phyloP scores from a whole-genome alignment of 2,113 vertebrate genomes.

The Axis porcinus region DNA sequence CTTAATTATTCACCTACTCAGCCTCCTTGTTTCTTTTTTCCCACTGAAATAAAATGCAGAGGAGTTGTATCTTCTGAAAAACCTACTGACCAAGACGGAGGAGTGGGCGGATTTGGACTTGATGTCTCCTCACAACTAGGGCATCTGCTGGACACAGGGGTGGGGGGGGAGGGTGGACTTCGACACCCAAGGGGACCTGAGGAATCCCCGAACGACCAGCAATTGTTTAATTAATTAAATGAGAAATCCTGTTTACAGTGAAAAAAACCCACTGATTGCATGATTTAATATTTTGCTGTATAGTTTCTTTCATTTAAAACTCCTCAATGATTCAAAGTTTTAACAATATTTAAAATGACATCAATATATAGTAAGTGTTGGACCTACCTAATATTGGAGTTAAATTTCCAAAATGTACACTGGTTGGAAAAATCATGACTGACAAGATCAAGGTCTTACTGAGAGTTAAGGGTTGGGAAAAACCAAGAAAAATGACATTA shows the following conservation, averaged over 20 bases:
- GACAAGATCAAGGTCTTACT: neutral
- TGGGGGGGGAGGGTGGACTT: neutral
- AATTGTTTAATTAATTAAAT: neutral
- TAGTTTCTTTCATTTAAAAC: neutral
- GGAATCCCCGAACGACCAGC: neutral
- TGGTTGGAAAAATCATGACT: neutral
- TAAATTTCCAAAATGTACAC: constrained; percentile 3
- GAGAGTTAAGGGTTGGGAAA: neutral
- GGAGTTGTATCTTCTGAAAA: constrained; percentile 31
- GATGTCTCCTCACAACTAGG: neutral
- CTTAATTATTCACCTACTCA: constrained; percentile 41
- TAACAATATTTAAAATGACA: neutral
- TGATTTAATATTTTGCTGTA: neutral
- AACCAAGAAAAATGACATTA: neutral
- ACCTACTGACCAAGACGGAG: neutral
- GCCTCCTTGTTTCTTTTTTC: neutral
- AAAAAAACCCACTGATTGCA: neutral
- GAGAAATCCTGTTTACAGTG: neutral
- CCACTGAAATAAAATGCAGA: neutral
- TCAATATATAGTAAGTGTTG: neutral
- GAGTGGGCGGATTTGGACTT: neutral
- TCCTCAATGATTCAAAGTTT: neutral
- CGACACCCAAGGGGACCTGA: neutral
- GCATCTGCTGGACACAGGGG: accelerated
- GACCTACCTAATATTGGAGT: neutral